phyloP scores from a whole-genome alignment of 1,140 invertebrate genomes.

The Orius insidiosus region DNA sequence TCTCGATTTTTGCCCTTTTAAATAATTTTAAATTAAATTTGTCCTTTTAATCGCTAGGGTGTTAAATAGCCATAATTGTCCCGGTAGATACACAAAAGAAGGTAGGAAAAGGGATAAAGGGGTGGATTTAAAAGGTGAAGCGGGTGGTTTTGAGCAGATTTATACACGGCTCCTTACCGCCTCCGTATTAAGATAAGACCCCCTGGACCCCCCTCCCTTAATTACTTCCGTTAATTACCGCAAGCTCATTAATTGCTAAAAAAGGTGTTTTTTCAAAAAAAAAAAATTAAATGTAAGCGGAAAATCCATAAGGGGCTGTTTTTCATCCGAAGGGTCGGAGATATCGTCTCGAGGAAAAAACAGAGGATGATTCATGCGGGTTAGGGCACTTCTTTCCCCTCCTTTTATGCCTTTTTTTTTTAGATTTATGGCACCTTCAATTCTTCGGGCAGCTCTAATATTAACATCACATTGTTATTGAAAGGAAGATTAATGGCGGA shows the following conservation, averaged over 20 bases:
- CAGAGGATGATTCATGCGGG: constrained; percentile 7
- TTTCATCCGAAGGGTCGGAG: too few species aligned
- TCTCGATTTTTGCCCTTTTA: too few species aligned
- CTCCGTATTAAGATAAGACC: constrained; percentile 6
- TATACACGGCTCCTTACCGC: neutral
- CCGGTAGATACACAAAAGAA: too few species aligned
- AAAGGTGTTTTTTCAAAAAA: too few species aligned
- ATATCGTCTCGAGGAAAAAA: constrained; percentile 1
- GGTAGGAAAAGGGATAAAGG: too few species aligned
- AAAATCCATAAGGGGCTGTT: too few species aligned
- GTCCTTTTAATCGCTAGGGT: too few species aligned
- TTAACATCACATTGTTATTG: constrained; percentile 11
- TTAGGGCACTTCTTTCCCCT: neutral
- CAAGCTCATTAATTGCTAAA: neutral
- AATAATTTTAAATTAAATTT: too few species aligned
- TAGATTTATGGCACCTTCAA: constrained; percentile 10
- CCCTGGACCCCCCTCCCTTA: constrained; percentile 1
- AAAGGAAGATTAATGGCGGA: constrained; percentile 9
- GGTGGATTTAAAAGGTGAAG: too few species aligned
- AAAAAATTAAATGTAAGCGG: too few species aligned
- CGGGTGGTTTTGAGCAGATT: neutral
- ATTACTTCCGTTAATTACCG: constrained; percentile 9
- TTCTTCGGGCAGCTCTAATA: constrained; percentile 6
- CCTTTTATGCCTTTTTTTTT: constrained; percentile 11
- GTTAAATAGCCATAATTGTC: too few species aligned